Base-by-base conservation (phyloP, 2,797 vertebrate genomes). In the Anableps anableps region DNA sequence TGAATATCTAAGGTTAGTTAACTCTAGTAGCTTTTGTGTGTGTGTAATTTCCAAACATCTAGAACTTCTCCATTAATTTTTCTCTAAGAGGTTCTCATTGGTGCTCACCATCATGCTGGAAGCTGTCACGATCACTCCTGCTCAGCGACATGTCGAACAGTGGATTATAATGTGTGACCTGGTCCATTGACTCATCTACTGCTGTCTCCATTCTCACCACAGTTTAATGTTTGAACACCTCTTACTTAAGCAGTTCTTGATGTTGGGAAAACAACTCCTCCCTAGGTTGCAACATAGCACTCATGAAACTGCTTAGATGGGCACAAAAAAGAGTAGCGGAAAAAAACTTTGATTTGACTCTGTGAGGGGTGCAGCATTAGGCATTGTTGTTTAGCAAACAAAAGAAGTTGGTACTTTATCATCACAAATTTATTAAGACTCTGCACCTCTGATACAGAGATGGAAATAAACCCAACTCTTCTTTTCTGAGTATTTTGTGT, bases 61-160 rank as follows among this genome's bases (percentile, higher is more conserved):
- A 48, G 2, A 8, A 47, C 9, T 50, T 29, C 19, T 73, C 31
- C 29, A 48, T 50, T 21, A 4, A 48, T 48, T 31, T 23, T 17
- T 34, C n/a, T 23, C 16, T 48, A 17, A 48, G 31, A 50, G 9
- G 31, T 21, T 47, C 29, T 17, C 3, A 34, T 1, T 73, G 29
- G 8, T 4, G 79, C 93, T 94, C 78, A 95, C 95, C 89, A 0
- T 76, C 85, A 23, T 83, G 83, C 51, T 94, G 85, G 38, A 93
- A 80, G 51, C 74, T 87, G 77, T 86, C 81, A 16, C 81, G 62
- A 0, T 91, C 90, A 0, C n/a, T 85, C 1, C 34, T 75, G 83
- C 82, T 86, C 23, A 91, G 81, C 0, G 91, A 90, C 90, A 91
- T 87, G 29, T 72, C 90, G 72, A 91, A 95, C 66, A 95, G 84